A percentile compares a stretch with the other conserved stretches of the same genome.
These are phyloP conservation scores for Beris chalybata DNA, from an alignment of 2,888 invertebrate genomes.

Conservation along the genomic window DNA sequence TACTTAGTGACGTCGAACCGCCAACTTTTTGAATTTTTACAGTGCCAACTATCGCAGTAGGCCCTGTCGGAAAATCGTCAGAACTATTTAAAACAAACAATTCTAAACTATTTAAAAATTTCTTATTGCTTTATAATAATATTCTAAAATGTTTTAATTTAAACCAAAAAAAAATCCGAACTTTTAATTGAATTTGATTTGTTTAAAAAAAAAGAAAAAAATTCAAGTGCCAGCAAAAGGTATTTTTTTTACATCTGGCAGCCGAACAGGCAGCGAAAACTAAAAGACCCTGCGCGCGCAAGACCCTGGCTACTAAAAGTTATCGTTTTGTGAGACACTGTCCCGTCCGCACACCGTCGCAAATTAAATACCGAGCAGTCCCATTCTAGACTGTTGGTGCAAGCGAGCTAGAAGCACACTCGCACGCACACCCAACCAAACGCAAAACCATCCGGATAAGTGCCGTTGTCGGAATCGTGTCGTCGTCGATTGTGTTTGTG, in stretches of 20 bases:
- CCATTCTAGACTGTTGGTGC: no score
- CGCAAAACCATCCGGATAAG: neutral
- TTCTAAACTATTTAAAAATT: no score
- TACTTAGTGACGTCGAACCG: no score
- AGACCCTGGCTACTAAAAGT: no score
- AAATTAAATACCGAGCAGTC: neutral
- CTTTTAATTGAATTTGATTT: constrained; percentile 20
- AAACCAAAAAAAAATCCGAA: neutral
- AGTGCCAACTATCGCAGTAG: no score
- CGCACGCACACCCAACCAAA: neutral
- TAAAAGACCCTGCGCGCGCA: no score
- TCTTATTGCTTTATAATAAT: neutral
- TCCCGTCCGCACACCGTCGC: no score
- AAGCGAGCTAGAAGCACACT: neutral
- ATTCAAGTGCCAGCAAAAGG: constrained; percentile 14
- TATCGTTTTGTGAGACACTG: no score
- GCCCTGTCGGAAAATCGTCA: no score
- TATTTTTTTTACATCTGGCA: constrained; percentile 22
- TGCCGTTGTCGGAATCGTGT: constrained; percentile 11
- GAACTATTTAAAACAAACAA: no score
- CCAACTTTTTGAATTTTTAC: no score
- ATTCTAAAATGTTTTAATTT: constrained; percentile 24
- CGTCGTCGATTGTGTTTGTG: constrained; percentile 12
- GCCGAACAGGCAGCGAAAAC: neutral
- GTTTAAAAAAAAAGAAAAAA: neutral